These are phyloP conservation scores for Oxyura jamaicensis DNA, from an alignment of 2,113 vertebrate species.

Conservation along the genomic window DNA sequence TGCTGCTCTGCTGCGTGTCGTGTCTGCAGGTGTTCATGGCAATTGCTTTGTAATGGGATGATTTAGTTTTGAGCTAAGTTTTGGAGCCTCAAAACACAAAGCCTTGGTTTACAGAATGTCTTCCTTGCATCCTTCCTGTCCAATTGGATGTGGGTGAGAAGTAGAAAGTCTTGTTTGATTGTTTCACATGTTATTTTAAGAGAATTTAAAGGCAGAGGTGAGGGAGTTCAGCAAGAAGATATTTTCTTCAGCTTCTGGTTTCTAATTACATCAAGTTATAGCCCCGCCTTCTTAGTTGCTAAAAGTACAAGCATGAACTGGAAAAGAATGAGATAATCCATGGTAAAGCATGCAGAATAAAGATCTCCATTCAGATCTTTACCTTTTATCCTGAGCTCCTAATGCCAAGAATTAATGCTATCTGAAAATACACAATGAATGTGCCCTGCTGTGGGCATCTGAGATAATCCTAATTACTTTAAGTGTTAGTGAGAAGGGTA, in stretches of 20 bases:
- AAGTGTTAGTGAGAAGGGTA: constrained; percentile 81
- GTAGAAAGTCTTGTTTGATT: constrained; percentile 38
- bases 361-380: constrained; percentile 87
- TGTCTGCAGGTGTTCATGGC: neutral
- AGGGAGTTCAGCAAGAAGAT: constrained; percentile 47
- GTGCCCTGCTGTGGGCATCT: constrained; percentile 81
- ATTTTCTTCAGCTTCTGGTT: constrained; percentile 69
- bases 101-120: neutral
- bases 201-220: constrained; percentile 49
- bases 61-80: neutral
- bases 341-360: constrained; percentile 85
- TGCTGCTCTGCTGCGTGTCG: accelerated
- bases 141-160: neutral
- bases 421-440: constrained; percentile 85
- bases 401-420: constrained; percentile 85
- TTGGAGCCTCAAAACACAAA: neutral
- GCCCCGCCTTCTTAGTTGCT: constrained; percentile 67
- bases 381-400: constrained; percentile 84
- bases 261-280: constrained; percentile 74
- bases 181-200: constrained; percentile 46
- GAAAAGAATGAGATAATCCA: constrained; percentile 86
- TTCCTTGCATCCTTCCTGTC: neutral
- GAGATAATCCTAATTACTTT: constrained; percentile 82
- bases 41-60: neutral
- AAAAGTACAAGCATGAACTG: constrained; percentile 82